phyloP scores from a whole-genome alignment of 1,140 invertebrate species.

The Lanistes nyassanus region DNA sequence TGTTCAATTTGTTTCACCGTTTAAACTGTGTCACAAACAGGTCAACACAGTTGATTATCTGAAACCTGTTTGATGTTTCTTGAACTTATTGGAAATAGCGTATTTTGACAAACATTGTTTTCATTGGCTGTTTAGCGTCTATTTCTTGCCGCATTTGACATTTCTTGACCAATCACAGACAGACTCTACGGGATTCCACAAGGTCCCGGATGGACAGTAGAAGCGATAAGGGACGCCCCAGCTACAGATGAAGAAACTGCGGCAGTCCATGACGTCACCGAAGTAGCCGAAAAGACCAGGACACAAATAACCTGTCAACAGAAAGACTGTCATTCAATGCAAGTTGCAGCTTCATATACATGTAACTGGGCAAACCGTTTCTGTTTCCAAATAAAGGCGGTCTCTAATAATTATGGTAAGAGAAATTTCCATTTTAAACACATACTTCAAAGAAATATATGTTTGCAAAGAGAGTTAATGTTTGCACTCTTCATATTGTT shows the following conservation, averaged over 20 bases:
- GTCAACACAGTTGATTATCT: too few species aligned
- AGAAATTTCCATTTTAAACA: background rate
- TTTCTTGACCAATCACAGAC: conserved; percentile 40
- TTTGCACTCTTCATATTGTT: background rate
- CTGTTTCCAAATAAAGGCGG: background rate
- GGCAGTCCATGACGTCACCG: conserved; percentile 31
- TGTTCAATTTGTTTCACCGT: too few species aligned
- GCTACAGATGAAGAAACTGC: conserved; percentile 41
- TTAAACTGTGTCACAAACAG: too few species aligned
- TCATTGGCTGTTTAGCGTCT: too few species aligned
- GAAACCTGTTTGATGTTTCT: too few species aligned
- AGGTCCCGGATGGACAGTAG: conserved; percentile 34
- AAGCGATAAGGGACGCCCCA: conserved; percentile 40
- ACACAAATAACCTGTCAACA: conserved; percentile 29
- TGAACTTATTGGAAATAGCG: too few species aligned
- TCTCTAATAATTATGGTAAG: background rate
- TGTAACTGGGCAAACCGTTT: background rate
- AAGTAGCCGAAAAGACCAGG: conserved; percentile 39
- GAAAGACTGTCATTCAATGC: background rate
- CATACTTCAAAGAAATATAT: background rate
- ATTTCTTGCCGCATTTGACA: conserved; percentile 24
- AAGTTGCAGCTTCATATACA: background rate
- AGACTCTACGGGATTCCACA: conserved; percentile 28
- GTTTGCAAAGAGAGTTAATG: background rate
- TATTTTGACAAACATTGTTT: too few species aligned